Evolutionary conservation across 1,140 invertebrate genomes (phyloP).

Genomic region (Coboldia fuscipes): DNA sequence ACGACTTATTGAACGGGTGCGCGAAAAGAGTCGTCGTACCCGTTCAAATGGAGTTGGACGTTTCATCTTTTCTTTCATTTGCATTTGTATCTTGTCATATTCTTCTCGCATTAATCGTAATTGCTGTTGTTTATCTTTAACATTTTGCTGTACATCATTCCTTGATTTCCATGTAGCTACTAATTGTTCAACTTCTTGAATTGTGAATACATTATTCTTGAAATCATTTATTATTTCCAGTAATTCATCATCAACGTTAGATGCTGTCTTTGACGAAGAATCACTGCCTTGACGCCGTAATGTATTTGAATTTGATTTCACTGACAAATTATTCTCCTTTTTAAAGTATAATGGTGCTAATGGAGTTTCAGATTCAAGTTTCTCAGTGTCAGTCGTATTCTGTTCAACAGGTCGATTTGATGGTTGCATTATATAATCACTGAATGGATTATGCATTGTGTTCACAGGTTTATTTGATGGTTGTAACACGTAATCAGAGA

Average conservation of each 20-base stretch:
- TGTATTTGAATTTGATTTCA: conserved; percentile 11
- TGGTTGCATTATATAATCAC: conserved; percentile 4
- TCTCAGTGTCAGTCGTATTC: no score
- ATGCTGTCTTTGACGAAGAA: conserved; percentile 9
- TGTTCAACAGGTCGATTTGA: conserved; percentile 2
- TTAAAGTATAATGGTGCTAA: conserved; percentile 3
- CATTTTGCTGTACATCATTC: conserved; percentile 65
- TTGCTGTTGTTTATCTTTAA: conserved; percentile 65
- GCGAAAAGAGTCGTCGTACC: conserved; percentile 53
- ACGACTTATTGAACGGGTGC: conserved; percentile 28
- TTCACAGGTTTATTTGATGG: conserved; percentile 31
- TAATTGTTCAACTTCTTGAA: conserved; percentile 60
- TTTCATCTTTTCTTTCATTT: conserved; percentile 46
- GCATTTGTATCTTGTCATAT: conserved; percentile 58
- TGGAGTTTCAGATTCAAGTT: conserved; percentile 8
- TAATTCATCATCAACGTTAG: conserved; percentile 47
- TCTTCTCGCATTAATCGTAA: conserved; percentile 53
- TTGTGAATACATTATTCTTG: conserved; percentile 70
- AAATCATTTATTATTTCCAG: conserved; percentile 75
- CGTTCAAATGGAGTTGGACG: conserved; percentile 55
- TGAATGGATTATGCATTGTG: neutral
- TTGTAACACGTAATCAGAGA: conserved; percentile 29
- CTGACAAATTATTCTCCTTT: conserved; percentile 7
- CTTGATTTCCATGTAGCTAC: conserved; percentile 67
- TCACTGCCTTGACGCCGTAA: conserved; percentile 12